Evolutionary conservation across 2,888 invertebrate genomes (phyloP).

Genomic region (Poecilus cupreus): DNA sequence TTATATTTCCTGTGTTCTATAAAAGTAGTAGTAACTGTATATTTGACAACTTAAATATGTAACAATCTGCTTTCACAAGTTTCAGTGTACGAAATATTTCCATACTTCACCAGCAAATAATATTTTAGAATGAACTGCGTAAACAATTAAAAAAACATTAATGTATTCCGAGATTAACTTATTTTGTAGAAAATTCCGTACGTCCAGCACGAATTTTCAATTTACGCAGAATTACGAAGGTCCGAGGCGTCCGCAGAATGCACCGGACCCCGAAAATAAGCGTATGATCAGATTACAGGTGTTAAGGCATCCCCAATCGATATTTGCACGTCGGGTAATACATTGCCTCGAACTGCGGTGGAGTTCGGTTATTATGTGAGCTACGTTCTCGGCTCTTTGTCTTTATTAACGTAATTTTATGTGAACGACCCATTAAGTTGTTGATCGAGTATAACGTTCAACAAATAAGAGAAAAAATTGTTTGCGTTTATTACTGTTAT

Average conservation of each 20-base stretch:
- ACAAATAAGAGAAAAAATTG: slow-evolving; percentile 48
- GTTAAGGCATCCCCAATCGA: slow-evolving; percentile 46
- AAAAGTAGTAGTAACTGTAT: too few species aligned
- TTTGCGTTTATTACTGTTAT: slow-evolving; percentile 25
- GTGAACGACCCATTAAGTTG: slow-evolving; percentile 48
- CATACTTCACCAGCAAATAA: too few species aligned
- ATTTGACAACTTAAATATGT: too few species aligned
- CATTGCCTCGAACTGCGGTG: not conserved
- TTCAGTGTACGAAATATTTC: too few species aligned
- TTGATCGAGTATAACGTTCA: slow-evolving; percentile 11
- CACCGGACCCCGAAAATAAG: slow-evolving; percentile 46
- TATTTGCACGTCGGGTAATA: slow-evolving; percentile 14
- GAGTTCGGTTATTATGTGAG: slow-evolving; percentile 21
- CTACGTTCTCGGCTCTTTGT: slow-evolving; percentile 30
- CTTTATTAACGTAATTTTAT: slow-evolving; percentile 53
- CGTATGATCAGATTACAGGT: slow-evolving; percentile 58
- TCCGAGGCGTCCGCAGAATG: not conserved
- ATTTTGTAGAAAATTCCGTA: not conserved
- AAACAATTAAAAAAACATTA: slow-evolving; percentile 41
- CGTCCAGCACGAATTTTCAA: slow-evolving; percentile 37
- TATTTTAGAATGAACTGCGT: not conserved
- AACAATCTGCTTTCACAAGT: too few species aligned
- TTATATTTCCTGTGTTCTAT: too few species aligned
- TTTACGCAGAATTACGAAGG: slow-evolving; percentile 35
- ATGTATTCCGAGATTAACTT: slow-evolving; percentile 30